Evolutionary conservation across 2,797 vertebrate species (phyloP), one percentile per base, ranked within the genome.

Genomic region (Hephaestus fuliginosus): DNA sequence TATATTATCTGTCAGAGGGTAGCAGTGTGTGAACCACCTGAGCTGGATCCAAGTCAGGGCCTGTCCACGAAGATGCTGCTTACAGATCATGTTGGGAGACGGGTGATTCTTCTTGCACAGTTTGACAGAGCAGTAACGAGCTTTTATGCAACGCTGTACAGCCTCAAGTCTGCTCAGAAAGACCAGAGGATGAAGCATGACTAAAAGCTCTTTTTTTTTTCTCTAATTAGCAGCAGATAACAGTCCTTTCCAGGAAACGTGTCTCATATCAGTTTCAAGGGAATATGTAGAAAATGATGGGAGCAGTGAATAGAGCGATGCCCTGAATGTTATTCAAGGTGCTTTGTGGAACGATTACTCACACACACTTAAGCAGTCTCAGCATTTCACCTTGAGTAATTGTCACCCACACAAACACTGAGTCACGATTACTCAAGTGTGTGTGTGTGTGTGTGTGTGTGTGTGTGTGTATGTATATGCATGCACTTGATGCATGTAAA

Each of bases 351-450:
- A 51, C 1, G 61, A 74, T 84, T 71, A 80, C 83, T 84, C 84
- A 83, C 74, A 36, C 78, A 65, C 61, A 36, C 76, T 41, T n/a
- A 6, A 72, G 76, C 82, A n/a, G 64, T 25, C 62, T 85, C 76
- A 79, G 86, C 74, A 3, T 30, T 86, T 86, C 70, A 72, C 69
- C 82, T 69, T 25, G 14, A 53, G 74, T 86, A 80, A 88, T 81
- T 43, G 55, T 86, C 74, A 63, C 78, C 83, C 74, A 71, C 86
- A 71, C 52, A 63, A 66, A 48, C 28, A 18, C 83, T 82, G 81
- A 77, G 82, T 78, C 82, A 82, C 57, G 36, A 61, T 71, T 62
- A 28, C 78, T 56, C 44, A n/a, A 5, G 3, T 66, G 17, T 65
- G 17, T 61, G 60, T 60, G 43, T 63, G 30, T 60, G 14, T 49